Evolutionary conservation across 37 sponge, comb jelly and placozoan species (phyloP).

Genomic region (Halichondria panicea): DNA sequence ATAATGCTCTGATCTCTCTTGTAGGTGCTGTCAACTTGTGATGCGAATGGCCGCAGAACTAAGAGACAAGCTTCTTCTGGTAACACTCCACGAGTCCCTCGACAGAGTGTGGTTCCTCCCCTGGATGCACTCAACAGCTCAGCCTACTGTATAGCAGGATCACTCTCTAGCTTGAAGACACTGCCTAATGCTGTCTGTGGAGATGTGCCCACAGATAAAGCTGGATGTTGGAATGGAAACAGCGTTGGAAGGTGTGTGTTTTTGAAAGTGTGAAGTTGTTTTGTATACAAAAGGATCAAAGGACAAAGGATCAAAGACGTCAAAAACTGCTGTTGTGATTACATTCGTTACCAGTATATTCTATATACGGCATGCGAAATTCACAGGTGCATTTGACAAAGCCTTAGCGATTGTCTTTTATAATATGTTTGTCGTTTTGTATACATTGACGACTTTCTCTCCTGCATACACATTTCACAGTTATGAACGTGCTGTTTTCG

Average conservation of each 20-base stretch:
- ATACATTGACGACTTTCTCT: not conserved
- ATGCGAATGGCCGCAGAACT: not conserved
- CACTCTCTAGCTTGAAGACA: not conserved
- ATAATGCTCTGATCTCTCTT: too few relatives aligned
- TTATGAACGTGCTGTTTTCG: constrained; percentile 6
- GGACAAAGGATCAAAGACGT: too few relatives aligned
- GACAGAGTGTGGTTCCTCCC: not conserved
- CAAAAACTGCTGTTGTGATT: too few relatives aligned
- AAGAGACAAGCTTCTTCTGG: not conserved
- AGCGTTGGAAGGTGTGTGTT: constrained; percentile 32
- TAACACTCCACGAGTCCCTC: not conserved
- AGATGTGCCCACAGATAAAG: not conserved
- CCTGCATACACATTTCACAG: not conserved
- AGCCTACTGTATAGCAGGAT: constrained; percentile 22
- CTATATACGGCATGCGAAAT: too few relatives aligned
- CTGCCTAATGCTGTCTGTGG: constrained; percentile 24
- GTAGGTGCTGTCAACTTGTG: too few relatives aligned
- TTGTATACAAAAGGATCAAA: too few relatives aligned
- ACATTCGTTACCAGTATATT: too few relatives aligned
- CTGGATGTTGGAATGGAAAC: constrained; percentile 46
- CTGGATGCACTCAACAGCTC: constrained; percentile 15
- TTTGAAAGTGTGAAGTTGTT: too few relatives aligned
- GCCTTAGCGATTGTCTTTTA: too few relatives aligned
- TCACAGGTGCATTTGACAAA: too few relatives aligned
- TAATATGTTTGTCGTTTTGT: not conserved